These are phyloP conservation scores for Melanostoma mellinum DNA, from an alignment of 2,888 invertebrate genomes.

Conservation along the genomic window DNA sequence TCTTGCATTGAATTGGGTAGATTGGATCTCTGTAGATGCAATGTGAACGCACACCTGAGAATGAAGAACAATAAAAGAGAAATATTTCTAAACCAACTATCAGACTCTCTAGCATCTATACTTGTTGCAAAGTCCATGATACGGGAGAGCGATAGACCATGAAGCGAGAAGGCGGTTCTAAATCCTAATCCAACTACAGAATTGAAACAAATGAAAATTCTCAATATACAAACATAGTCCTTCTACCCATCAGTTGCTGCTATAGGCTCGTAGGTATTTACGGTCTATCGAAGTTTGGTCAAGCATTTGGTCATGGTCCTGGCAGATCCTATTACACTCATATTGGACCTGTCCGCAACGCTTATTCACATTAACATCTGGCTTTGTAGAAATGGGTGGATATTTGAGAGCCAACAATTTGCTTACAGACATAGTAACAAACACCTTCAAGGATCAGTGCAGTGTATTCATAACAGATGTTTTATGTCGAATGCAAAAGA, in stretches of 20 bases:
- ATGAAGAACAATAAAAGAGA: slow-evolving; percentile 19
- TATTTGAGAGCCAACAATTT: slow-evolving; percentile 44
- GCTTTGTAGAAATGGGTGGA: neutral
- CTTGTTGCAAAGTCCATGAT: slow-evolving; percentile 56
- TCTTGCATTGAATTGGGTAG: slow-evolving; percentile 8
- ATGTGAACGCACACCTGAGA: slow-evolving; percentile 24
- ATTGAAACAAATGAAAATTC: slow-evolving; percentile 30
- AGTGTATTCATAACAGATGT: slow-evolving; percentile 11
- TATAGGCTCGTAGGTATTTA: slow-evolving; percentile 48
- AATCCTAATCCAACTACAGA: slow-evolving; percentile 30
- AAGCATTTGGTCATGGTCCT: slow-evolving; percentile 9
- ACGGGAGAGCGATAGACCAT: slow-evolving; percentile 26
- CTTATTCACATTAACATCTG: slow-evolving; percentile 7
- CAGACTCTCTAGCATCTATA: slow-evolving; percentile 10
- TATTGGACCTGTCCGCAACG: slow-evolving; percentile 6
- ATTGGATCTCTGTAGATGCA: neutral
- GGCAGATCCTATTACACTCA: slow-evolving; percentile 20
- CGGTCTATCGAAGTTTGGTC: slow-evolving; percentile 28
- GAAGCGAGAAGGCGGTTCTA: neutral
- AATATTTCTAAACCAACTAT: neutral
- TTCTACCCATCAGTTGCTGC: slow-evolving; percentile 15
- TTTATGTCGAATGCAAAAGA: slow-evolving; percentile 5
- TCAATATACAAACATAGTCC: slow-evolving; percentile 27
- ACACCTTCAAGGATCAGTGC: slow-evolving; percentile 21
- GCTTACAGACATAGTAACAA: slow-evolving; percentile 45